These are phyloP conservation scores for Aldabrachelys gigantea DNA, from an alignment of 2,113 vertebrate genomes.

Conservation along the genomic window DNA sequence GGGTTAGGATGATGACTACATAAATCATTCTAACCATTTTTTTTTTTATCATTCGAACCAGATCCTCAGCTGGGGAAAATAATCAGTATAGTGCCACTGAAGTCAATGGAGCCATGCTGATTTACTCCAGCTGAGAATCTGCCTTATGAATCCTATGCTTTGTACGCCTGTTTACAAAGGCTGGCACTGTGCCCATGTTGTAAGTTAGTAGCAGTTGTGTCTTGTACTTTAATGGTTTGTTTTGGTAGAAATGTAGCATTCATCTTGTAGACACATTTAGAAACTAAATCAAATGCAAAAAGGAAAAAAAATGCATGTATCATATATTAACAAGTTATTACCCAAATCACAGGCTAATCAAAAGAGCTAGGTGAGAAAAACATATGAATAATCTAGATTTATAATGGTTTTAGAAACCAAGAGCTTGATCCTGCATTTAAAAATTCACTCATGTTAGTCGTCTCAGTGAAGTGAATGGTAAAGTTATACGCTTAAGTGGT, in stretches of 20 bases:
- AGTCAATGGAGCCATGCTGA: neutral
- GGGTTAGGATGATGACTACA: neutral
- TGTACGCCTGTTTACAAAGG: neutral
- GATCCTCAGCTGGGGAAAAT: rapidly evolving
- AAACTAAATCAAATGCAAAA: neutral
- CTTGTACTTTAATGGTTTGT: neutral
- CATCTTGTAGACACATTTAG: neutral
- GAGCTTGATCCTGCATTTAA: neutral
- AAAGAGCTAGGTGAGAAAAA: neutral
- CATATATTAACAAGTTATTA: neutral
- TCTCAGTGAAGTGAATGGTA: neutral
- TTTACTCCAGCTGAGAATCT: neutral
- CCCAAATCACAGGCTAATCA: neutral
- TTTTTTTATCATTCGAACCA: rapidly evolving
- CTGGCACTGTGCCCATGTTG: neutral
- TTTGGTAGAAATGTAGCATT: neutral
- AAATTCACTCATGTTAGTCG: neutral
- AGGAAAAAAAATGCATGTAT: rapidly evolving
- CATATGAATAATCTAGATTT: neutral
- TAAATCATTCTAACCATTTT: neutral
- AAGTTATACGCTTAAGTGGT: neutral
- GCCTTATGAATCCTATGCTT: neutral
- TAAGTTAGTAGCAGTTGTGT: neutral
- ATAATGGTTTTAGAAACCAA: neutral
- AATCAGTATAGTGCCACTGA: neutral